Evolutionary conservation across 2,888 invertebrate species (phyloP).

Genomic region (Corbicula japonica): DNA sequence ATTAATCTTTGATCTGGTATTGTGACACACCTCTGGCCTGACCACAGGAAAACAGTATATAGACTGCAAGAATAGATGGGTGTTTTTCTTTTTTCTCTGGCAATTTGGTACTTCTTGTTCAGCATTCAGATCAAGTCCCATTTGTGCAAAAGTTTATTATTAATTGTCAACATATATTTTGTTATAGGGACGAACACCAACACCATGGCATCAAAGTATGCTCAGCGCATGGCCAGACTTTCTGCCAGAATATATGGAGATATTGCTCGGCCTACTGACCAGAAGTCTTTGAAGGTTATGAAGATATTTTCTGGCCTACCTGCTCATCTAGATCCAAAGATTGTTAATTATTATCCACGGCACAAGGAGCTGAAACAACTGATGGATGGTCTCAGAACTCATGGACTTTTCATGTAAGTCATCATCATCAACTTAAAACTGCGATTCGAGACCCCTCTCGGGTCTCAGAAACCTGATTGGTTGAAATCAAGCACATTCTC

Average conservation of each 20-base stretch:
- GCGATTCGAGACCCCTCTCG: too few species aligned
- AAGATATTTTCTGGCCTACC: conserved; percentile 93
- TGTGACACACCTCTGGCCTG: too few species aligned
- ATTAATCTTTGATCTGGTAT: too few species aligned
- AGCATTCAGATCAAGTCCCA: too few species aligned
- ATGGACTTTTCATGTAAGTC: conserved; percentile 83
- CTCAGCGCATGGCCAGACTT: conserved; percentile 93
- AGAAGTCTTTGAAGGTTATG: conserved; percentile 88
- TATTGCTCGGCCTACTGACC: conserved; percentile 92
- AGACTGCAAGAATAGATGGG: too few species aligned
- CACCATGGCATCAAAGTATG: conserved; percentile 90
- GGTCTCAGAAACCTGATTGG: too few species aligned
- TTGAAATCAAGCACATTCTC: too few species aligned
- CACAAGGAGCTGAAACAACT: conserved; percentile 92
- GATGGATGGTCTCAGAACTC: conserved; percentile 88
- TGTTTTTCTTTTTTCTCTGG: too few species aligned
- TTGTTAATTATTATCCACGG: conserved; percentile 95
- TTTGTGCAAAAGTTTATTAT: neutral
- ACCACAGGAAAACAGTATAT: too few species aligned
- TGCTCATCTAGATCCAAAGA: conserved; percentile 90
- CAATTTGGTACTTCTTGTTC: too few species aligned
- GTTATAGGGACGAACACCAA: conserved; percentile 3
- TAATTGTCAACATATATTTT: neutral
- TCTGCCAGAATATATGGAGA: conserved; percentile 95
- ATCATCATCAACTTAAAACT: too few species aligned